Base-by-base conservation (phyloP, 2,113 vertebrate species). In the Python bivittatus region DNA sequence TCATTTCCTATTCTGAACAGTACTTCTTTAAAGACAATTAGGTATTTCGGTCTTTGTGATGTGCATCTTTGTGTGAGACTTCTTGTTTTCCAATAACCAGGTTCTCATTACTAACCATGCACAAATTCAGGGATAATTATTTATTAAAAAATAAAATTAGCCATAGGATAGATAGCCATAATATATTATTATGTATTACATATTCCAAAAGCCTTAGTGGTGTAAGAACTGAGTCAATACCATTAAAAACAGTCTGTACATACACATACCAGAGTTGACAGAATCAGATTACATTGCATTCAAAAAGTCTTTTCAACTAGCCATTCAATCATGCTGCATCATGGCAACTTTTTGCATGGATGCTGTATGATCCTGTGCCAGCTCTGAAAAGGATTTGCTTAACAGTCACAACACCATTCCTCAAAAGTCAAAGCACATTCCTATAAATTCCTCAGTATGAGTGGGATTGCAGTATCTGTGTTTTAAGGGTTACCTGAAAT, bases 321-420 rank as follows among this genome's bases (percentile, higher is more conserved):
- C 33, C 25, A 44, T 42, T 9, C 25, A n/a, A 23, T 57, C 38
- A 58, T 83, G 38, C 17, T 88, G 53, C 27, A 83, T 83, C 8
- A 88, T 88, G 38, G 27, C 20, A n/a, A 88, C 12, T 23, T n/a
- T 88, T 52, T 23, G 29, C 29, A 60, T 60, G 29, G 54, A 25
- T 48, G 17, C 25, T 53, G 52, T 27, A 54, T 8, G 25, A 58
- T 27, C 53, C 10, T 84, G 52, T 57, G n/a, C n/a, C 57, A 90
- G 72, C 64, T 89, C 88, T 25, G 88, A 89, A 56, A 57, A 92
- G 42, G 38, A 91, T 91, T 56, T 38, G 22, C 86, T 95, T 92
- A 83, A 89, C n/a, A 87, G 52, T 54, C 79, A 88, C 23, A 92
- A 92, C 88, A 25, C 20, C 33, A 42, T 17, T 84, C n/a, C 44